Conservation (phyloP, 30 jellyfish, hydroid and myxozoan species). For the Chrysaora quinquecirrha region DNA sequence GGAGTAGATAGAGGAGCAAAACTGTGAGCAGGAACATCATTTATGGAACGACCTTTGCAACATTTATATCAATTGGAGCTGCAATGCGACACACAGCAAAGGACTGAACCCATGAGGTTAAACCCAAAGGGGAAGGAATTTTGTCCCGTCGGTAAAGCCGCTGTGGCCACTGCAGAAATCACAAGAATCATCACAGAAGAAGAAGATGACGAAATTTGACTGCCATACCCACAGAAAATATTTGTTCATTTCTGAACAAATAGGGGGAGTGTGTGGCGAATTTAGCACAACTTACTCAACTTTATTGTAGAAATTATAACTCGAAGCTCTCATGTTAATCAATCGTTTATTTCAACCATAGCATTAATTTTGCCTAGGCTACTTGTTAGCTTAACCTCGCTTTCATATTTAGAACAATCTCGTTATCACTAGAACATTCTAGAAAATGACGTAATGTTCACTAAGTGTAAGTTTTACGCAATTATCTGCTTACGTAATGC, state of each 20-base stretch:
- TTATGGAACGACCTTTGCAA: background rate
- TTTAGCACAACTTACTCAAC: background rate
- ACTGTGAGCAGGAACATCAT: background rate
- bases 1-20: background rate
- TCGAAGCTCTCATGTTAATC: background rate
- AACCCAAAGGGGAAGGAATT: background rate
- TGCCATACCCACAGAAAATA: background rate
- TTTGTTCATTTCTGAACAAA: background rate
- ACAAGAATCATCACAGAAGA: background rate
- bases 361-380: background rate
- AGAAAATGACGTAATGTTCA: background rate
- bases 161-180: background rate
- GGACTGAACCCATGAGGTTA: background rate
- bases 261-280: constrained; percentile 1
- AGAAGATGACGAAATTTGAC: background rate
- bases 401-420: background rate
- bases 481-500: background rate
- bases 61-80: background rate
- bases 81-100: background rate
- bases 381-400: background rate
- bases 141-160: background rate
- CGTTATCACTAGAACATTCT: background rate
- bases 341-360: background rate
- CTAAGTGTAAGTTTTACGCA: background rate
- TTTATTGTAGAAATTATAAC: background rate